Base-by-base conservation (phyloP, 2,797 vertebrate species). In the Falco rusticolus region DNA sequence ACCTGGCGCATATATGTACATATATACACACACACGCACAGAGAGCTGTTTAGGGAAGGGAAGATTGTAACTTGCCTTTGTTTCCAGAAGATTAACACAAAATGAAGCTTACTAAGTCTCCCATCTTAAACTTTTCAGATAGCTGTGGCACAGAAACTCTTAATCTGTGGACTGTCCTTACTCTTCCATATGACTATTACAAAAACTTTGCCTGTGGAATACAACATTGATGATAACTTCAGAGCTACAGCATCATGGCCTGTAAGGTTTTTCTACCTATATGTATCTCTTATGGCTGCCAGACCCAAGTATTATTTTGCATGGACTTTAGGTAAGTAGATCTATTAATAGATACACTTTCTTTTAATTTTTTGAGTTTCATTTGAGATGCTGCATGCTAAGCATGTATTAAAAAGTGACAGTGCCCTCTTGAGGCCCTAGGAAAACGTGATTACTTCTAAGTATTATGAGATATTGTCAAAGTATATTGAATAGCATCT, bases 231-330 rank as follows among this genome's bases (percentile, higher is more conserved):
- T 3, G 98, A 98, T 43, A 92, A 97, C 85, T 99, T 99, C 89
- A 98, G 98, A 93, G 98, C 97, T 86, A 98, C 98, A 69, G 98
- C 98, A 5, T 99, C 99, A 3, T 98, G 99, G 97, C 97, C 98
- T 60, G 95, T 98, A 50, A 99, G 98, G 96, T 96, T 99, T 59
- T 80, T 99, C 97, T 99, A 99, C 96, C 98, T 99, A 8, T 99
- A 99, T 13, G 29, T 99, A 84, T 99, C 99, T 86, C 99, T 99
- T 93, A 97, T 99, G 98, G 98, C 99, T 47, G 98, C 99, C 92
- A 98, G 99, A 97, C 99, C 99, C 66, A 99, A 99, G 81, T 99
- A 99, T 98, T 99, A 99, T 96, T 99, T 99, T 95, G 99, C 99
- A 9, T 99, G 99, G 99, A 99, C 99, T 24, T 98, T 99, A 48